Conservation (phyloP, 2,113 vertebrate species). For the Colius striatus region DNA sequence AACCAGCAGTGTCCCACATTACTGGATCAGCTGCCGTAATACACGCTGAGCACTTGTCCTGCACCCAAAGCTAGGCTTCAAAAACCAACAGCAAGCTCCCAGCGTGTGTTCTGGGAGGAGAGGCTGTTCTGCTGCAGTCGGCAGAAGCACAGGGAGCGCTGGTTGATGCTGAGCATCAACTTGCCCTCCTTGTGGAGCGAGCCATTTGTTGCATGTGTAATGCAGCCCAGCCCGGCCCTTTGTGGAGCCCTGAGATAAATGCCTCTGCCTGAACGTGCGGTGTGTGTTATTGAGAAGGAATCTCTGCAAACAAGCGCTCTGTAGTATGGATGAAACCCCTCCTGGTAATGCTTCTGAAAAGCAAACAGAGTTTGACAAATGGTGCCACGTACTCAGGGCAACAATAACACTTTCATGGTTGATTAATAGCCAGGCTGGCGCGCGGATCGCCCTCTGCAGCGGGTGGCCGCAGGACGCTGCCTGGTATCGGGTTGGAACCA, state of each 20-base stretch:
- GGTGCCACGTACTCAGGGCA: rapidly evolving
- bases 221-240: neutral
- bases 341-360: neutral
- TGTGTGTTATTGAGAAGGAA: neutral
- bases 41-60: rapidly evolving
- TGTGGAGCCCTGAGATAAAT: neutral
- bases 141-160: neutral
- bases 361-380: neutral
- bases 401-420: rapidly evolving
- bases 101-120: rapidly evolving
- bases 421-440: neutral
- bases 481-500: neutral
- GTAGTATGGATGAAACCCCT: neutral
- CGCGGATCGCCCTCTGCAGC: neutral
- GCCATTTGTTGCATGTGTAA: rapidly evolving
- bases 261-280: rapidly evolving
- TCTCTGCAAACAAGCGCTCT: neutral
- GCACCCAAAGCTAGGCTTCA: neutral
- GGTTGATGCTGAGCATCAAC: too few relatives aligned
- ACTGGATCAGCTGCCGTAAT: rapidly evolving
- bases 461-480: neutral
- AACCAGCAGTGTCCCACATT: rapidly evolving
- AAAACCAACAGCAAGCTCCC: neutral
- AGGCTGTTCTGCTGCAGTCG: neutral
- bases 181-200: rapidly evolving